These are phyloP conservation scores for Ptilorrhoa leucosticta DNA, from an alignment of 2,113 vertebrate genomes.

Conservation along the genomic window DNA sequence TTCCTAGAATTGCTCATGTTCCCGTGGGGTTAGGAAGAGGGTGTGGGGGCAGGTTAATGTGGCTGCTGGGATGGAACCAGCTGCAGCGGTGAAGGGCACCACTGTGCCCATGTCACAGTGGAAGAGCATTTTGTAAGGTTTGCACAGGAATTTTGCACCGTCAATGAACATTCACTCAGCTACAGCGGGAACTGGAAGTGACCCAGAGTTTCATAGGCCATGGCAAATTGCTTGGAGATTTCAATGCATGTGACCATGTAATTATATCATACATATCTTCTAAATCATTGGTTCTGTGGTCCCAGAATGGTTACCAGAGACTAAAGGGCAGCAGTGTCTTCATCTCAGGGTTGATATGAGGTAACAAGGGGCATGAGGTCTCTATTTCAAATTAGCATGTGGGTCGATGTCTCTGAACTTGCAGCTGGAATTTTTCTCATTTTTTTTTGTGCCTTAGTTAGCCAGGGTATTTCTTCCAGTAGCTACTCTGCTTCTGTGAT, in stretches of 20 bases:
- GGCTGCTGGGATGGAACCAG: accelerated
- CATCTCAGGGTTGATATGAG: not conserved
- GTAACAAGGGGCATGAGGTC: not conserved
- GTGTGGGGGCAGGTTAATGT: accelerated
- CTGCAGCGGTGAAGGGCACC: not conserved
- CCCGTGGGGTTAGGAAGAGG: accelerated
- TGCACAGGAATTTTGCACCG: accelerated
- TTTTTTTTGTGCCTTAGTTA: not conserved
- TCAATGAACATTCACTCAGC: not conserved
- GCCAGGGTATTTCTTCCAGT: not conserved
- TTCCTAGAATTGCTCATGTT: accelerated
- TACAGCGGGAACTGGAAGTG: not conserved
- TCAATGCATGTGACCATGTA: not conserved
- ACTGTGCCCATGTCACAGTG: accelerated
- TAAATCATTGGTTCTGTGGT: not conserved
- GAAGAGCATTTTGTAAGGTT: not conserved
- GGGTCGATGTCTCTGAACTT: not conserved
- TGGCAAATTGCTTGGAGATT: not conserved
- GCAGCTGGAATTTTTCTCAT: not conserved
- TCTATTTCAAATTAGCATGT: not conserved
- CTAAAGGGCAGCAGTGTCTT: not conserved
- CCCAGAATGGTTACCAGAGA: not conserved
- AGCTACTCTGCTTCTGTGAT: not conserved
- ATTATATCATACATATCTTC: not conserved
- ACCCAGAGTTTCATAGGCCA: not conserved